Evolutionary conservation across 2,113 vertebrate species (phyloP), one percentile per base, ranked within the genome.

Genomic region (Phaetusa simplex): DNA sequence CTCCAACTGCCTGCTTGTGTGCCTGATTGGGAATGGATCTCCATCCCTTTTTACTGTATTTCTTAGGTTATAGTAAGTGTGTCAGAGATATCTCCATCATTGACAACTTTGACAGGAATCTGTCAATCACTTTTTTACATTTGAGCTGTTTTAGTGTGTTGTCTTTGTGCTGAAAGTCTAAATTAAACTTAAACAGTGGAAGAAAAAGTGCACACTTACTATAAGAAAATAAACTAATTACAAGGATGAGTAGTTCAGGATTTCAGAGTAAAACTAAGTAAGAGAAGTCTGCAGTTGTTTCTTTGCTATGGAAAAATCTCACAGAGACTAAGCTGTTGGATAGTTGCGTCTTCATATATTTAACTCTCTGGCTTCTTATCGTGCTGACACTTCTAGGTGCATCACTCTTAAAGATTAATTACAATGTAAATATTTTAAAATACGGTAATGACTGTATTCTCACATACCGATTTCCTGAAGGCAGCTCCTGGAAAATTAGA

Each of bases 391-490:
- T 61, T 67, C 50, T 77, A 30, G 16, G n/a, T 1, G 0, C 38
- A 66, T 92, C 24, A 55, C 15, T 78, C 32, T 73, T 70, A 55
- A 95, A 86, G 84, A 95, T 26, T 64, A 65, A 96, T 88, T 93
- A 45, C 10, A 67, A 49, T 52, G 22, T 66, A 88, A 93, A 91
- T 90, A 76, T 85, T 94, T 92, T 80, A 92, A 96, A 90, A 88
- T 88, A 90, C 22, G 77, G 24, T 52, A 70, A 93, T 83, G n/a
- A 50, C 16, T 80, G 1, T 71, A 59, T 93, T 94, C 30, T 86
- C n/a, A 67, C 32, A 43, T 61, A 43, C 22, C 0, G 6, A 67
- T 66, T 95, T 81, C 52, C 73, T 84, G 42, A 92, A 94, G 52
- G 24, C 36, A 56, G 61, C 36, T 91, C 27, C 47, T 95, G 49